Evolutionary conservation across 2,113 vertebrate genomes (phyloP), one percentile per base, ranked within the genome.

Genomic region (Clinocottus analis): DNA sequence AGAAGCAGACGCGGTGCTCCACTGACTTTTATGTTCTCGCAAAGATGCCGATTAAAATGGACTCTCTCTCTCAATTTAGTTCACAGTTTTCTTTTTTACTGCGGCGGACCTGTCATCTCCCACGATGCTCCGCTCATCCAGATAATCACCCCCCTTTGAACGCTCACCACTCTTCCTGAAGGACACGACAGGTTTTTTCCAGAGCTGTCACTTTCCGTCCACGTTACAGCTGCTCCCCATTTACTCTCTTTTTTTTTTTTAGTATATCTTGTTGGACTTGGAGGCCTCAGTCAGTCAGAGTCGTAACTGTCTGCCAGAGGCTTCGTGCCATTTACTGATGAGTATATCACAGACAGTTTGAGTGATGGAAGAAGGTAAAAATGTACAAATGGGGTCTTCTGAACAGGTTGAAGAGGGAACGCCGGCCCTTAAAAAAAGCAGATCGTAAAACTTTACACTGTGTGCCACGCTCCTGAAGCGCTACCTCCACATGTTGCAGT

Each of bases 171-270:
- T 49, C 76, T 17, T 69, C 56, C 58, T 61, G 53, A 85, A 62
- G 64, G 64, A 82, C 78, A 73, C 37, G 60, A n/a, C 75, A 27
- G 55, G n/a, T n/a, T 16, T 29, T 75, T 78, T 82, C 73, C 69
- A 77, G 55, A 81, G 75, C 78, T 84, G 77, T 89, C 85, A 79
- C 79, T 79, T 47, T 84, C 64, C 68, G 59, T 73, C 72, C 2
- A 4, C 49, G 58, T 56, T 13, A 49, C 90, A 86, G 86, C 87
- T 89, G 90, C 69, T 82, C 62, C 29, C 47, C 43, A 84, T 90
- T 87, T 77, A 45, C 58, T 21, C 27, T 64, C 25, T 5, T 16
- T n/a, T 0, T 11, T 65, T 31, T 65, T 70, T 65, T 35, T 33
- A 1, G 5, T 33, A 33, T 33, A 33, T 6, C 33, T 33, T 33